Evolutionary conservation across 2,113 vertebrate species (phyloP), one percentile per base, ranked within the genome.

Genomic region (Gobius niger): DNA sequence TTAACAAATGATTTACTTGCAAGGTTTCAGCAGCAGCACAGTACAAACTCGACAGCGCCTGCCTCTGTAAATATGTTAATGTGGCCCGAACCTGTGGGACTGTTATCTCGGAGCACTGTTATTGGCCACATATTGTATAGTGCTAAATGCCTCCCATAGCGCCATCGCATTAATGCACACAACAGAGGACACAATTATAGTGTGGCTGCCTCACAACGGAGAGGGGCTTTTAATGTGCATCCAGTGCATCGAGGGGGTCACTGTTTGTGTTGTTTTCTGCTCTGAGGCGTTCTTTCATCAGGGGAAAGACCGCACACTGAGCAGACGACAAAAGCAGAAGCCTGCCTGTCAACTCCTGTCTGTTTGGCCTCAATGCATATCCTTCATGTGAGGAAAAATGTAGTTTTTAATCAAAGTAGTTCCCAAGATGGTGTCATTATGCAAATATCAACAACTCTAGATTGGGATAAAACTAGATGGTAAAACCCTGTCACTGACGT

Each of bases 271-370:
- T 54, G 76, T 44, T 50, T 50, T 64, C 67, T 61, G 62, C 49
- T 62, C 47, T 49, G 19, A 70, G 71, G 69, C 14, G 2, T 46
- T 74, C 59, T 60, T 78, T 81, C 53, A 80, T 84, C 66, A 71
- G 47, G 42, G 49, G 75, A 50, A 74, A 10, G 83, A 56, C 84
- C 80, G 63, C 85, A 85, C 49, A 59, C 73, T 60, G 24, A 34
- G 88, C 73, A 73, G 63, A 19, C 82, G 72, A 64, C 76, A 54
- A 54, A 19, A 54, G 18, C 18, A 54, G 18, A 10, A 76, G 63
- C 82, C 51, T 63, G 76, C 24, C 60, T 63, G 19, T 70, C n/a
- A 65, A 74, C 67, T 84, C 51, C 68, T 77, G 84, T 75, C 51
- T 72, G 53, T 47, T 83, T 50, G 11, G 12, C 6, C 71, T 34